These are phyloP conservation scores for Spilosoma lubricipeda DNA, from an alignment of 2,888 invertebrate genomes.

Conservation along the genomic window DNA sequence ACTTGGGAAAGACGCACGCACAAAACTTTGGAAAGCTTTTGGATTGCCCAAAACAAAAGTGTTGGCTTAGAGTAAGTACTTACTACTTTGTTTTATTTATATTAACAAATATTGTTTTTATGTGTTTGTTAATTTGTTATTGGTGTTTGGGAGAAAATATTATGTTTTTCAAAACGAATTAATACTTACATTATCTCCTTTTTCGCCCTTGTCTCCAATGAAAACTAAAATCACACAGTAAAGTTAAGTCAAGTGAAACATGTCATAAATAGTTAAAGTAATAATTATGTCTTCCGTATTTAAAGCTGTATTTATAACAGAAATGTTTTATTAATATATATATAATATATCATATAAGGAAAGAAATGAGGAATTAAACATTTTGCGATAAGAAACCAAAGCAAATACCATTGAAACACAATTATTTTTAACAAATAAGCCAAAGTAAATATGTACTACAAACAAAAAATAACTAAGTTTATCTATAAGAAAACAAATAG, in stretches of 20 bases:
- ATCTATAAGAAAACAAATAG: slow-evolving; percentile 17
- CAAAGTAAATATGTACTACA: slow-evolving; percentile 18
- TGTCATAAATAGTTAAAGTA: neutral
- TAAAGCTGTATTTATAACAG: neutral
- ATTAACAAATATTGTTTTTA: neutral
- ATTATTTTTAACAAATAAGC: slow-evolving; percentile 3
- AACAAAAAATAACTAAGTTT: slow-evolving; percentile 15
- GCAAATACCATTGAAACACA: neutral
- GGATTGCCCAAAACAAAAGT: slow-evolving; percentile 47
- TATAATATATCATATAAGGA: neutral
- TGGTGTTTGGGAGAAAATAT: neutral
- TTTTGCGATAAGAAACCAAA: neutral
- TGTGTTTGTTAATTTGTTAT: neutral
- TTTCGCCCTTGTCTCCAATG: slow-evolving; percentile 69
- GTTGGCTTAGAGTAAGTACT: slow-evolving; percentile 53
- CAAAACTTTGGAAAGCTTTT: slow-evolving; percentile 42
- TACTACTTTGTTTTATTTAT: slow-evolving; percentile 35
- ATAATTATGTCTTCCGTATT: neutral
- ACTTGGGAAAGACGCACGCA: slow-evolving; percentile 46
- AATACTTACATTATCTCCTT: slow-evolving; percentile 68
- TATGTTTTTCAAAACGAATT: neutral
- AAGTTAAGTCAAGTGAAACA: neutral
- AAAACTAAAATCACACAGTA: slow-evolving; percentile 57
- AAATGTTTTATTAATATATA: neutral
- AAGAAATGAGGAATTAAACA: neutral